A percentile compares a stretch with the other conserved stretches of the same genome.
phyloP scores from a whole-genome alignment of 1,140 invertebrate genomes.

The Drosophila tropicalis region DNA sequence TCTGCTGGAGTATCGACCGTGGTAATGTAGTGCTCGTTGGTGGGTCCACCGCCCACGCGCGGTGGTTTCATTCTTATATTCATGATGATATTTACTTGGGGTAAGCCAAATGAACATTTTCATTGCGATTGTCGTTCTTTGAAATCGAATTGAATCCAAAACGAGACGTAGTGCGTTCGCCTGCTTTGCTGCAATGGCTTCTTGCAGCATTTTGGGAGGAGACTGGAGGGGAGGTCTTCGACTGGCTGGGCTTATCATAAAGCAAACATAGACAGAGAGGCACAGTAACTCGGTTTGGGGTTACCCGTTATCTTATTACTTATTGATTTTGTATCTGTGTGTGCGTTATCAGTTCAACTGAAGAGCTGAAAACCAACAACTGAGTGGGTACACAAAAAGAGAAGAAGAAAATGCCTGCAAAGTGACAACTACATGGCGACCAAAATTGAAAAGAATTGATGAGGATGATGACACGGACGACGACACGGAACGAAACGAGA shows the following conservation, averaged over 20 bases:
- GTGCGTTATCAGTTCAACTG: conserved; percentile 53
- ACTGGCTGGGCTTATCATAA: conserved; percentile 42
- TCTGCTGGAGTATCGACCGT: not conserved
- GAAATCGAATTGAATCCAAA: no score
- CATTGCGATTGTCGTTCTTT: conserved; percentile 34
- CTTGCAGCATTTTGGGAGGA: not conserved
- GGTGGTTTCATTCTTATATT: conserved; percentile 5
- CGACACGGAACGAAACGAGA: conserved; percentile 4
- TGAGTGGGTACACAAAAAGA: conserved; percentile 12
- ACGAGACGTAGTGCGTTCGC: no score
- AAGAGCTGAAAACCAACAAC: conserved; percentile 13
- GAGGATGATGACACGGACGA: conserved; percentile 36
- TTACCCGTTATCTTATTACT: conserved; percentile 72
- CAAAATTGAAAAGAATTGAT: conserved; percentile 52
- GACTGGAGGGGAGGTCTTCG: no score
- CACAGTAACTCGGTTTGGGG: conserved; percentile 47
- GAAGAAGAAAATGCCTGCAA: conserved; percentile 14
- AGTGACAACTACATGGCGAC: conserved; percentile 24
- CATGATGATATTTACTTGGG: conserved; percentile 14
- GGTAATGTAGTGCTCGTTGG: no score
- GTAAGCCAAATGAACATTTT: conserved; percentile 40
- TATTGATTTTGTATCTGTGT: conserved; percentile 61
- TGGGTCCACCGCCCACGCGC: no score
- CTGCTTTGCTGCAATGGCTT: no score
- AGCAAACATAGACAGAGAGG: conserved; percentile 38